Conservation (phyloP, 2,888 invertebrate genomes). For the Dioctria rufipes region DNA sequence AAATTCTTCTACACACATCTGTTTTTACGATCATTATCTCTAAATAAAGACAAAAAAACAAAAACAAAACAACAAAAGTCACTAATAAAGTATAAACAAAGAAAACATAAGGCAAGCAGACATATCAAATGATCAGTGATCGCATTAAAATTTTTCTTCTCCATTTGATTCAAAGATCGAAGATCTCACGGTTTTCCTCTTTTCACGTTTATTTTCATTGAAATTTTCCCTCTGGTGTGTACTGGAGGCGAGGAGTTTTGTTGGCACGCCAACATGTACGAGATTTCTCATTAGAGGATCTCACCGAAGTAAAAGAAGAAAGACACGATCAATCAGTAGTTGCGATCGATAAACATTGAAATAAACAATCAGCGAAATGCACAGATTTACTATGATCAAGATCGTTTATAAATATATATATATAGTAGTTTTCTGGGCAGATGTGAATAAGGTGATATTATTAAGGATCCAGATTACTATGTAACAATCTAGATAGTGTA, state of each 20-base stretch:
- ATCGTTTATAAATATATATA: constrained; percentile 25
- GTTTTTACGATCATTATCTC: too few species aligned
- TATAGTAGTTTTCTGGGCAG: not conserved
- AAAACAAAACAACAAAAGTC: not conserved
- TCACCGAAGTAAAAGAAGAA: constrained; percentile 25
- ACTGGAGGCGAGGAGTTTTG: not conserved
- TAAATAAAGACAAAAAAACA: too few species aligned
- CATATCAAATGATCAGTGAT: constrained; percentile 47
- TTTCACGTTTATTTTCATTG: constrained; percentile 42
- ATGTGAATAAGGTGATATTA: not conserved
- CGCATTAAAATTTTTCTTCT: constrained; percentile 50
- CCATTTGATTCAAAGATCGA: constrained; percentile 45
- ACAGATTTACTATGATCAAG: constrained; percentile 39
- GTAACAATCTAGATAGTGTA: not conserved
- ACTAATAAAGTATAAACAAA: constrained; percentile 35
- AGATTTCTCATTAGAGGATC: constrained; percentile 37
- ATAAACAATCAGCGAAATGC: constrained; percentile 48
- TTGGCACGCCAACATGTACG: not conserved
- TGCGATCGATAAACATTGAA: constrained; percentile 48
- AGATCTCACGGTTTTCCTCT: constrained; percentile 48
- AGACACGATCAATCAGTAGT: constrained; percentile 51
- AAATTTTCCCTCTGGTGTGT: constrained; percentile 20
- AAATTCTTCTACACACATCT: not conserved
- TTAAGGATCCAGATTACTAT: constrained; percentile 7
- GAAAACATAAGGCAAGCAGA: constrained; percentile 28